phyloP scores from a whole-genome alignment of 92 coral and sea anemone species.

The Montipora capitata region DNA sequence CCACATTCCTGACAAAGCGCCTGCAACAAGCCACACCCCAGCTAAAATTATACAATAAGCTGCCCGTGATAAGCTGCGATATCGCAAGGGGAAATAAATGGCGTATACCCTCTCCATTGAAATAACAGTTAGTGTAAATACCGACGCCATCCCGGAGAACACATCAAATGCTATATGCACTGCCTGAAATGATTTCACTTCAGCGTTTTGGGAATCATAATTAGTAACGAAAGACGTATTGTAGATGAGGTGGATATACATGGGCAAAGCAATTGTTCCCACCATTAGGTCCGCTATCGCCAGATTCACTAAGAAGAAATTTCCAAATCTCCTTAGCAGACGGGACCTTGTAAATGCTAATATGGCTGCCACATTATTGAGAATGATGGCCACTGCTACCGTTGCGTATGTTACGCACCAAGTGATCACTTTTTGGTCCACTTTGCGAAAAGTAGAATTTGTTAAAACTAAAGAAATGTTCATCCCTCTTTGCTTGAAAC shows the following conservation, averaged over 20 bases:
- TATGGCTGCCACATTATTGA: constrained; percentile 74
- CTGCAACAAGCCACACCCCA: constrained; percentile 76
- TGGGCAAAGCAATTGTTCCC: constrained; percentile 83
- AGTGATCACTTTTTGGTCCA: constrained; percentile 27
- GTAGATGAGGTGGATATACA: constrained; percentile 75
- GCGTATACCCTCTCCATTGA: constrained; percentile 84
- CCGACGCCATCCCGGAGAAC: constrained; percentile 84
- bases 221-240: constrained; percentile 8
- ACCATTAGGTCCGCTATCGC: constrained; percentile 88
- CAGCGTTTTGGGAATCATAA: background rate
- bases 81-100: constrained; percentile 71
- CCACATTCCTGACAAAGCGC: constrained; percentile 55
- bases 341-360: constrained; percentile 67
- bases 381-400: constrained; percentile 64
- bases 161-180: constrained; percentile 73
- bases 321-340: constrained; percentile 69
- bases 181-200: constrained; percentile 41
- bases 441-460: background rate
- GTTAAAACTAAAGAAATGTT: background rate
- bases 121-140: constrained; percentile 81
- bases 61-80: constrained; percentile 60
- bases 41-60: constrained; percentile 61
- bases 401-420: constrained; percentile 87
- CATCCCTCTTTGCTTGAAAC: background rate
- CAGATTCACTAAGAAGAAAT: constrained; percentile 80